Base-by-base conservation (phyloP, 2,797 vertebrate species). In the Xyrichtys novacula region DNA sequence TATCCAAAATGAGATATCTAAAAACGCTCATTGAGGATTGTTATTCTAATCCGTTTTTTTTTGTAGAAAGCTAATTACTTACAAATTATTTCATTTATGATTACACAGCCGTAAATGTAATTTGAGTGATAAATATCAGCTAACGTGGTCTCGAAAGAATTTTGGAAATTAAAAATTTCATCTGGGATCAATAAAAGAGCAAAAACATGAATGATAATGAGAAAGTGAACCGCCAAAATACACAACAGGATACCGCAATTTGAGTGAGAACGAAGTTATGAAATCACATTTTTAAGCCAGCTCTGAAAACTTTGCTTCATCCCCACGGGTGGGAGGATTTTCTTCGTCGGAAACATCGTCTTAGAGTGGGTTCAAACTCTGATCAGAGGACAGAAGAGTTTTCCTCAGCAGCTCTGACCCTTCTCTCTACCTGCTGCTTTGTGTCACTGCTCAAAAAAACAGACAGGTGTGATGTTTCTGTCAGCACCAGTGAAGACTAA, bases 1-100 rank as follows among this genome's bases (percentile, higher is more conserved):
- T 80, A 76, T 81, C 61, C 66, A 76, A 74, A 81, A 76, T 71
- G 68, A 86, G 64, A 75, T 63, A 64, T 61, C 19, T 17, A 61
- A 74, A 79, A 78, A 78, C 34, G 31, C 31, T 80, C 58, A 46
- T 67, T 55, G 69, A n/a, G 28, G n/a, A 42, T 49, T 71, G 43
- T 28, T 56, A 20, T 76, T 74, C 60, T 50, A 49, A 50, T 71
- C 43, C n/a, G n/a, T n/a, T n/a, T 38, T 8, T 60, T 50, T 55
- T 22, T 38, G 12, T 15, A 31, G 47, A 77, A 70, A 70, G 60
- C 48, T 76, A 77, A 83, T 84, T 78, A 78, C 65, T 36, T 42
- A 36, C 47, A 76, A 74, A 78, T 63, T 36, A 74, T 78, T 70
- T 68, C n/a, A 57, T 59, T 66, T 58, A 47, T 44, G 56, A 60